A percentile compares a stretch with the other conserved stretches of the same genome.
phyloP scores from a whole-genome alignment of 2,888 invertebrate species.

The Auanema sp. region DNA sequence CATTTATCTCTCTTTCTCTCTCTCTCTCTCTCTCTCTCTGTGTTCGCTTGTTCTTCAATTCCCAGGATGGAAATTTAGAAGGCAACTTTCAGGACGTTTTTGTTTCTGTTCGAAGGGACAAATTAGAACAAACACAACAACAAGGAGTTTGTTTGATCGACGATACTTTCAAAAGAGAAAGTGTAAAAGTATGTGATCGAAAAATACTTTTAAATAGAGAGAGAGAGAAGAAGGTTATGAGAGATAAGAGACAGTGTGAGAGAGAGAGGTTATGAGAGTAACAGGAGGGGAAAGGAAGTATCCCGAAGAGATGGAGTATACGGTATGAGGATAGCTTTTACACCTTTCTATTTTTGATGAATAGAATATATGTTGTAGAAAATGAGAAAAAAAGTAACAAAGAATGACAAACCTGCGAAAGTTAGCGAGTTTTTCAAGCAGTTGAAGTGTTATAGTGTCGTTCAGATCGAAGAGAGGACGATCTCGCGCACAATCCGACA shows the following conservation, averaged over 20 bases:
- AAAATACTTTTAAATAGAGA: no score
- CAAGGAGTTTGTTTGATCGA: no score
- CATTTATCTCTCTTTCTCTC: not conserved
- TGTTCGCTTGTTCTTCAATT: not conserved
- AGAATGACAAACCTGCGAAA: constrained; percentile 41
- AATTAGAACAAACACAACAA: no score
- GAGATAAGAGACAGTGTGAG: no score
- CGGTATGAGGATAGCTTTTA: not conserved
- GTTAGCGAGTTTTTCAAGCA: constrained; percentile 36
- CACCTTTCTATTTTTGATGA: constrained; percentile 10
- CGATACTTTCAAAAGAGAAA: no score
- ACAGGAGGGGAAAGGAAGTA: not conserved
- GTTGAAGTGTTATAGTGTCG: constrained; percentile 42
- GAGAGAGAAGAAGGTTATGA: no score
- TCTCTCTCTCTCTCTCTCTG: not conserved
- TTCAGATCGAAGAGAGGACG: constrained; percentile 50
- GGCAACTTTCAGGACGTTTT: not conserved
- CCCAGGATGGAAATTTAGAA: not conserved
- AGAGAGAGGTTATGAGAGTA: no score
- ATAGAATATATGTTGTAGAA: constrained; percentile 5
- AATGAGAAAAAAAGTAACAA: no score
- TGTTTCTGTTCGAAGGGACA: not conserved
- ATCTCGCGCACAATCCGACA: constrained; percentile 50
- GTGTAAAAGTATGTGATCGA: no score
- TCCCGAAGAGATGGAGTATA: not conserved